A percentile compares a stretch with the other conserved stretches of the same genome.
Conservation (phyloP, 2,113 vertebrate species). For the Delphinapterus leucas region DNA sequence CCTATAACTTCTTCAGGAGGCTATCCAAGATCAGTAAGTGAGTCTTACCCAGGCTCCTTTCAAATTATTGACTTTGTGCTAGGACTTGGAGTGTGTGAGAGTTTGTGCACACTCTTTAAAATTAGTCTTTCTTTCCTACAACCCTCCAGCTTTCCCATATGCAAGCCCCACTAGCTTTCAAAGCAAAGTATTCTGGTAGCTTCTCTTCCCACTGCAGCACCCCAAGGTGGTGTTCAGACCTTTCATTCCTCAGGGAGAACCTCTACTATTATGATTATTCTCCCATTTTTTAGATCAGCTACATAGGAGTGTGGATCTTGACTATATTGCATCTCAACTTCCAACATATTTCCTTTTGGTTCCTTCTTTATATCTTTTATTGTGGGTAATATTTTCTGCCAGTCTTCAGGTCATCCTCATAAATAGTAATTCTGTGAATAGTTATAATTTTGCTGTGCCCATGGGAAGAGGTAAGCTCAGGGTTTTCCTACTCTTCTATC, state of each 20-base stretch:
- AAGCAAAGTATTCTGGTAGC: background rate
- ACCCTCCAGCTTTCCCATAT: background rate
- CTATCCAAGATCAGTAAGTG: background rate
- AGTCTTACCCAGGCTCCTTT: background rate
- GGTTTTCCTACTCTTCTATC: background rate
- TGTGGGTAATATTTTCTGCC: background rate
- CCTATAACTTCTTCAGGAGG: background rate
- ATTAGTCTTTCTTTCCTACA: background rate
- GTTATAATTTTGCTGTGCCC: background rate
- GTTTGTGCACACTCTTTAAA: background rate
- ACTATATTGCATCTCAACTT: background rate
- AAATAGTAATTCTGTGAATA: background rate
- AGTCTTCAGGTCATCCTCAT: background rate
- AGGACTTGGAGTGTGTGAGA: background rate
- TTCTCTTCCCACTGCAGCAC: background rate
- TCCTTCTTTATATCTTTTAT: background rate
- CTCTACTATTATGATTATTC: background rate
- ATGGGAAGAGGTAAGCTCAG: background rate
- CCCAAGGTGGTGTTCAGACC: background rate
- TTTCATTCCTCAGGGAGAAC: background rate
- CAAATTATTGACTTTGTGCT: background rate
- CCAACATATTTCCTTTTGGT: background rate
- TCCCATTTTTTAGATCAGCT: background rate
- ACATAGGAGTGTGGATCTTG: background rate
- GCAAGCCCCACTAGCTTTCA: background rate